phyloP scores from a whole-genome alignment of 2,113 vertebrate genomes.

The Hystrix brachyura region DNA sequence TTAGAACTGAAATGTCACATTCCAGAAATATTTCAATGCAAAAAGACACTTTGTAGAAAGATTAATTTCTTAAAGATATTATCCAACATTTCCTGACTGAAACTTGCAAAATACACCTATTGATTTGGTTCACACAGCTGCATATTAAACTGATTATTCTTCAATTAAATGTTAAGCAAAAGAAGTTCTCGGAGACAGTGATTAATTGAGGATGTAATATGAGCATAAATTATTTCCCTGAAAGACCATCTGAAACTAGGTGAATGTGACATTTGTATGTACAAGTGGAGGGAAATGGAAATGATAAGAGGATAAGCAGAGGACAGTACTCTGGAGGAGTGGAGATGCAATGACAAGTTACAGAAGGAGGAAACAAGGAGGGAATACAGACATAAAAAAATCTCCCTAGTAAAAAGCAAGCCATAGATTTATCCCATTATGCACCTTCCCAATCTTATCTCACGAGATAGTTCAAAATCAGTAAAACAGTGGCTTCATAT shows the following conservation, averaged over 20 bases:
- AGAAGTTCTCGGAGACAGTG: neutral
- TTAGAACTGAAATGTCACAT: constrained; percentile 64
- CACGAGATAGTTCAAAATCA: constrained; percentile 25
- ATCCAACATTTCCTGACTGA: constrained; percentile 60
- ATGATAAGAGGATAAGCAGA: neutral
- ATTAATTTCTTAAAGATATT: constrained; percentile 56
- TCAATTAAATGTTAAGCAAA: constrained; percentile 53
- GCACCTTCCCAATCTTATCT: neutral
- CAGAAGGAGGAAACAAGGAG: neutral
- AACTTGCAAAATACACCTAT: constrained; percentile 54
- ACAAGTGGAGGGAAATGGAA: neutral
- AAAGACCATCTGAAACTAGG: neutral
- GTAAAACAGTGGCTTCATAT: neutral
- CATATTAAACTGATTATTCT: constrained; percentile 3
- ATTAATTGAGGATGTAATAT: neutral
- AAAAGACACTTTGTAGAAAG: constrained; percentile 42
- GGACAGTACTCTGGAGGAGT: neutral
- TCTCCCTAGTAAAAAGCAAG: neutral
- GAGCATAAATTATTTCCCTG: neutral
- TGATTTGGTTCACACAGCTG: neutral
- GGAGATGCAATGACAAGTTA: neutral
- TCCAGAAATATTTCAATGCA: neutral
- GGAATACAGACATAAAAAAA: neutral
- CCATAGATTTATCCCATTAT: neutral
- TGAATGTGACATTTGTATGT: neutral